Percentiles rank a stretch among this genome's conserved stretches.
phyloP scores from a whole-genome alignment of 1,140 invertebrate species.

The Cardiocondyla obscurior region DNA sequence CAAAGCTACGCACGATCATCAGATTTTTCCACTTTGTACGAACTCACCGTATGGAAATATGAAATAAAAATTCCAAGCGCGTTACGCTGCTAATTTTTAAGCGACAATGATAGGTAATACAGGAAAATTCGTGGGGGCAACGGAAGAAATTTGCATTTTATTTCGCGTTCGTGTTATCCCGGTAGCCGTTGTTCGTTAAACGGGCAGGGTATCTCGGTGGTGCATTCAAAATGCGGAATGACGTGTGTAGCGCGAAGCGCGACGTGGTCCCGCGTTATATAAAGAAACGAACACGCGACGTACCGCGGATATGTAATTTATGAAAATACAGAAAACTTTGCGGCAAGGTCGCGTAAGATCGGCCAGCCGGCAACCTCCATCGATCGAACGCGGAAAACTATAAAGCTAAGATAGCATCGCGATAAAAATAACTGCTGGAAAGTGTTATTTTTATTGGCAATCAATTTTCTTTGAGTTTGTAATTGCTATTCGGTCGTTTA shows the following conservation, averaged over 20 bases:
- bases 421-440: constrained; percentile 29
- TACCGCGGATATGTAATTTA: constrained; percentile 36
- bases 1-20: background rate
- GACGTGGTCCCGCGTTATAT: constrained; percentile 18
- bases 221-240: constrained; percentile 14
- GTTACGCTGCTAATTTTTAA: background rate
- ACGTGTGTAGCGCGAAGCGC: constrained; percentile 26
- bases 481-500: background rate
- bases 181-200: constrained; percentile 8
- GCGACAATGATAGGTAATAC: background rate
- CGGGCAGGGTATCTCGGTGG: background rate
- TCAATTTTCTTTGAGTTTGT: background rate
- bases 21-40: background rate
- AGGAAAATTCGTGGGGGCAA: background rate
- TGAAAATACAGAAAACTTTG: constrained; percentile 29
- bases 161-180: background rate
- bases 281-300: constrained; percentile 19
- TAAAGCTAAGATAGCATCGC: constrained; percentile 20
- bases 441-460: constrained; percentile 25
- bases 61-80: background rate
- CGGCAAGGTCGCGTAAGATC: constrained; percentile 9
- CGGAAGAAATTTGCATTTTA: constrained; percentile 11
- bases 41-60: background rate
- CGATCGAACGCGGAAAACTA: constrained; percentile 30
- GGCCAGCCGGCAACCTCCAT: background rate